Evolutionary conservation across 2,113 vertebrate genomes (phyloP).

Genomic region (Craseonycteris thonglongyai): DNA sequence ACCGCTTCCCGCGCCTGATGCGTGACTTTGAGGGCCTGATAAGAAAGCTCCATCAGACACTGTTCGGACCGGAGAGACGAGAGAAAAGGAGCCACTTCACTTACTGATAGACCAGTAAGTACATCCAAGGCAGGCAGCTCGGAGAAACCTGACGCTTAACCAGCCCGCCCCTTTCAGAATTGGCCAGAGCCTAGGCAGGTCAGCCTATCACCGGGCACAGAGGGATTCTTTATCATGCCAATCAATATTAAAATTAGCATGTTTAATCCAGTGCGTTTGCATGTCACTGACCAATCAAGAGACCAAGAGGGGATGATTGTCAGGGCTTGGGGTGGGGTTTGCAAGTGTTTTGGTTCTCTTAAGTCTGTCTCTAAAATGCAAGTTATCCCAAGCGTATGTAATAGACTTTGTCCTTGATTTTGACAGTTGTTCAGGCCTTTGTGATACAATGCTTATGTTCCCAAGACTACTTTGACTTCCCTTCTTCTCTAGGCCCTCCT

Average conservation of each 20-base stretch:
- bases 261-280: background rate
- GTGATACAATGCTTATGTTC: background rate
- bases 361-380: background rate
- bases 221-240: background rate
- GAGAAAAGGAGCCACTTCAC: background rate
- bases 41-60: conserved; percentile 68
- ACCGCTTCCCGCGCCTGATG: conserved; percentile 71
- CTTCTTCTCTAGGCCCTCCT: background rate
- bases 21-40: conserved; percentile 67
- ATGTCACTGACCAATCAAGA: background rate
- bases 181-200: background rate
- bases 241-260: background rate
- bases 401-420: background rate
- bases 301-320: background rate
- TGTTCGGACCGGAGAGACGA: background rate
- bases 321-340: background rate
- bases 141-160: conserved; percentile 27
- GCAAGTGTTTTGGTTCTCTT: background rate
- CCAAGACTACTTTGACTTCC: background rate
- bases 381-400: background rate
- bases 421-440: background rate
- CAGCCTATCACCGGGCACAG: conserved; percentile 38
- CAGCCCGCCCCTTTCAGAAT: conserved; percentile 55
- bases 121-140: background rate
- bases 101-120: background rate